phyloP scores from a whole-genome alignment of 2,888 invertebrate species.

The Cetonia aurata region DNA sequence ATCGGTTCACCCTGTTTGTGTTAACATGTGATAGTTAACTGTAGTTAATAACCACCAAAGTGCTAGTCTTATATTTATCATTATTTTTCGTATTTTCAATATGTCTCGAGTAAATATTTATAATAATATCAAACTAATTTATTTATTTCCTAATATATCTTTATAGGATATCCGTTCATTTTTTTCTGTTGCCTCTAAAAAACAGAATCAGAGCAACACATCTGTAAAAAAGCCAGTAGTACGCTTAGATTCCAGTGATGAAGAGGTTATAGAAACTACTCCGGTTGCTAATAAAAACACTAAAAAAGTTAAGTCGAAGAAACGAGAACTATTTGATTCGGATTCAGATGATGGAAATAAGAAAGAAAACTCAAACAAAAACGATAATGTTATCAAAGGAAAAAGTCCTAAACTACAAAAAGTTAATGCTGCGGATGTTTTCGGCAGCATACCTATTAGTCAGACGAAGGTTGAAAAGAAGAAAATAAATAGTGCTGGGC shows the following conservation, averaged over 20 bases:
- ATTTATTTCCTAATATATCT: constrained; percentile 13
- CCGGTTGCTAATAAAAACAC: constrained; percentile 60
- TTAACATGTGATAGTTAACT: no score
- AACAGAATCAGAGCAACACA: constrained; percentile 50
- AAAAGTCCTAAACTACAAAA: constrained; percentile 54
- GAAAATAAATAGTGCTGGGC: constrained; percentile 35
- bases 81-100: constrained; percentile 1
- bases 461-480: constrained; percentile 64
- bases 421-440: constrained; percentile 69
- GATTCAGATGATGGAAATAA: constrained; percentile 55
- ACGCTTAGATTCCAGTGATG: constrained; percentile 69
- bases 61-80: no score
- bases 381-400: constrained; percentile 56
- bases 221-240: constrained; percentile 62
- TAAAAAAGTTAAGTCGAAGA: constrained; percentile 54
- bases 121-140: constrained; percentile 9
- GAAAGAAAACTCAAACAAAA: constrained; percentile 63
- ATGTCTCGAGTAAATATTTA: constrained; percentile 19
- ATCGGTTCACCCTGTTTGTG: no score
- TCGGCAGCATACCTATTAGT: constrained; percentile 74
- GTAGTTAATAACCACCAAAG: no score
- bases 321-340: constrained; percentile 55
- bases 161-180: constrained; percentile 76
- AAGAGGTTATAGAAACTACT: constrained; percentile 71
- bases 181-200: constrained; percentile 65